Evolutionary conservation across 1,140 invertebrate genomes (phyloP), one percentile per base, ranked within the genome.

Genomic region (Cyrtorhinus lividipennis): DNA sequence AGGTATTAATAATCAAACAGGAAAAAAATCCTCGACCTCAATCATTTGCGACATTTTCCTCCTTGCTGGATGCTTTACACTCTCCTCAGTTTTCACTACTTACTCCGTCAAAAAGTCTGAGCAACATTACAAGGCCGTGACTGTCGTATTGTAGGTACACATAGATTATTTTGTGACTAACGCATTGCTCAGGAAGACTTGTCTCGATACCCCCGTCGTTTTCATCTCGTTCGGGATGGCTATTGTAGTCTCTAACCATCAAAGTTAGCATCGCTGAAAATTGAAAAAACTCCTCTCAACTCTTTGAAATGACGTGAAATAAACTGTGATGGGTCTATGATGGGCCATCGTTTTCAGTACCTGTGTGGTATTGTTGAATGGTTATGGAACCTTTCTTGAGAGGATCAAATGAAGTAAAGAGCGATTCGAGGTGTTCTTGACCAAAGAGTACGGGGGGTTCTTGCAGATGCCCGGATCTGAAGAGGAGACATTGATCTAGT

Each of bases 401-500:
- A 1, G 70, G 69, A 61, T 73, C 71, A 18, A 76, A 60, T 23
- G 70, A 72, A 27, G 64, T 67, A 65, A 71, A 75, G 44, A 75
- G 66, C 46, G 71, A 71, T 24, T 72, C 66, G 25, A 75, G 67
- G 66, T 75, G 73, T 38, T 73, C 73, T 46, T 59, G 57, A 12
- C 65, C 68, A 64, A 73, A 79, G 20, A 79, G 69, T 18, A 79
- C 60, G 5, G 76, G 77, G 8, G 77, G 72, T 2, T 74, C 66
- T 2, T 59, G 18, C 24, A 71, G 69, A 2, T 75, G 65, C 1
- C 76, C 76, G 0, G 72, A 67, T 63, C 74, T 73, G 66, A 76
- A 80, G 3, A 77, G 67, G 18, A 77, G 65, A 57, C 75, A 78
- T 59, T 74, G 73, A 62, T 78, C 74, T 53, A 79, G 63, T 10